Percentiles rank a stretch among this genome's conserved stretches.
Conservation (phyloP, 2,113 vertebrate species). For the Pogona vitticeps region DNA sequence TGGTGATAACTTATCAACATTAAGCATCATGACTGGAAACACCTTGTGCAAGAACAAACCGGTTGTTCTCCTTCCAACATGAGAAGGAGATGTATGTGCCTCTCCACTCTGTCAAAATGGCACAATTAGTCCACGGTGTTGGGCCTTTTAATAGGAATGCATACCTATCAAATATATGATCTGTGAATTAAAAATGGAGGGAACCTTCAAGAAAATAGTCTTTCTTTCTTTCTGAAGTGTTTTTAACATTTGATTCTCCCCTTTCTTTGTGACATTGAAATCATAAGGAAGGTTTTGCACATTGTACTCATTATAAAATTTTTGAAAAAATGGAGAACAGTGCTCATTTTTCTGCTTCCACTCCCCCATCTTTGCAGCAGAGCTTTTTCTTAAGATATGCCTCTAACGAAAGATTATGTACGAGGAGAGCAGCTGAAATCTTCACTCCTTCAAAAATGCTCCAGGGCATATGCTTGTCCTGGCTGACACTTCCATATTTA, state of each 20-base stretch:
- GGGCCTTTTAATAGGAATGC: too few species aligned
- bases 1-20: too few species aligned
- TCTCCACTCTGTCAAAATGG: too few species aligned
- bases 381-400: background rate
- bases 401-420: background rate
- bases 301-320: background rate
- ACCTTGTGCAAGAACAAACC: background rate
- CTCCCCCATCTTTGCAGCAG: background rate
- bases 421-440: background rate
- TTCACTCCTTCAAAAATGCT: background rate
- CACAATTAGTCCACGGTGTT: too few species aligned
- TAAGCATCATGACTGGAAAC: too few species aligned
- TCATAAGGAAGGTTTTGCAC: background rate
- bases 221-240: too few species aligned
- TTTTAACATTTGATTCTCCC: too few species aligned
- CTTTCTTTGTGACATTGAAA: background rate
- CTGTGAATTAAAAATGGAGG: too few species aligned
- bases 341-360: background rate
- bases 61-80: background rate
- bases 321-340: background rate
- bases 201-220: background rate
- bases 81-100: too few species aligned
- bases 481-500: background rate
- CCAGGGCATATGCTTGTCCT: background rate
- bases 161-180: too few species aligned